phyloP scores from a whole-genome alignment of 2,888 invertebrate species.

The Cybosia mesomella region DNA sequence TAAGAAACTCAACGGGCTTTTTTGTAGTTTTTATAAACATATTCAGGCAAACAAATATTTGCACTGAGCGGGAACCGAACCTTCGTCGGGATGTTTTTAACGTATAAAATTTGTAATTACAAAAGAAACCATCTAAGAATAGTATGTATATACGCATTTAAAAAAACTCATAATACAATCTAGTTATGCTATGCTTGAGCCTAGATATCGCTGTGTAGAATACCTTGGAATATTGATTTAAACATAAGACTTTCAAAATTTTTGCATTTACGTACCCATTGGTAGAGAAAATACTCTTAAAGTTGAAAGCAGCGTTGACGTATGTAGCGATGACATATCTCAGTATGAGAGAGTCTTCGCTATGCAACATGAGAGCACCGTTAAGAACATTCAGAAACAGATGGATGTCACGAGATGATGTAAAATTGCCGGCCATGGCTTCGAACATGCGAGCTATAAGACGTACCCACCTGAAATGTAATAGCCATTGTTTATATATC shows the following conservation, averaged over 20 bases:
- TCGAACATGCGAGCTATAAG: conserved; percentile 98
- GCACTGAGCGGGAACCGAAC: no score
- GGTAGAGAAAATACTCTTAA: conserved; percentile 99
- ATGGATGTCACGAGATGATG: conserved; percentile 98
- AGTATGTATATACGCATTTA: no score
- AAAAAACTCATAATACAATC: no score
- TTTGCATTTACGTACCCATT: conserved; percentile 90
- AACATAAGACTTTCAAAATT: background rate
- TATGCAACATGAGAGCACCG: conserved; percentile 98
- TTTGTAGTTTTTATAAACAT: no score
- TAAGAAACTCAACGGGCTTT: no score
- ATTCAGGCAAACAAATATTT: no score
- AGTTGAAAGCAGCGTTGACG: conserved; percentile 98
- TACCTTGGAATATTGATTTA: no score
- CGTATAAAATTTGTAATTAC: no score
- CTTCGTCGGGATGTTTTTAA: no score
- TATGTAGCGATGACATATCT: conserved; percentile 98
- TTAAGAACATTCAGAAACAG: conserved; percentile 99
- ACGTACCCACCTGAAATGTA: conserved; percentile 93
- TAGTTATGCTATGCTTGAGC: no score
- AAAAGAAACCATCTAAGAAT: no score
- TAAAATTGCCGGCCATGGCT: conserved; percentile 99
- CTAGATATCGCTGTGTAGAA: no score
- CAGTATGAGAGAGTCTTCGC: conserved; percentile 98
- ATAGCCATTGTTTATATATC: background rate